Percentiles rank a stretch among this genome's conserved stretches.
Evolutionary conservation across 2,797 vertebrate genomes (phyloP).

Genomic region (Scolopax bukidnonensis): DNA sequence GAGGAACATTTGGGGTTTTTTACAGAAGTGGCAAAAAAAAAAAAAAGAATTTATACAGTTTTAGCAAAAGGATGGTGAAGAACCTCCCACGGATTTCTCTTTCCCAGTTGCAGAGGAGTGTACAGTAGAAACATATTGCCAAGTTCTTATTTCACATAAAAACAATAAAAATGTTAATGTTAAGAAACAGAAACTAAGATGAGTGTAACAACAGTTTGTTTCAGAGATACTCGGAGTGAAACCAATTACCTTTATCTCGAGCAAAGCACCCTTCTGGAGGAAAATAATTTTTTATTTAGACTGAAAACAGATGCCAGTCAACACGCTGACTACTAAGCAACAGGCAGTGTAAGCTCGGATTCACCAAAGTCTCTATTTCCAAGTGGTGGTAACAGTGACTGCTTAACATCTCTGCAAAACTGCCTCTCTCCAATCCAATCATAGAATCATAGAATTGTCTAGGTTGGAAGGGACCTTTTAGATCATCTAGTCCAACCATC

Average conservation of each 20-base stretch:
- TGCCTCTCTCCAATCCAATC: neutral
- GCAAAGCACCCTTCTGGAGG: neutral
- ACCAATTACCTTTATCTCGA: neutral
- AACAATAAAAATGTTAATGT: neutral
- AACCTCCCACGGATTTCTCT: neutral
- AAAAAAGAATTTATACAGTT: neutral
- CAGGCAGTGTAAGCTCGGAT: neutral
- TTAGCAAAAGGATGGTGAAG: neutral
- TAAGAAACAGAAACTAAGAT: neutral
- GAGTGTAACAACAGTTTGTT: neutral
- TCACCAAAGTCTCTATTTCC: neutral
- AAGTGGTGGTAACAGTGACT: neutral
- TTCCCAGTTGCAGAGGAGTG: neutral
- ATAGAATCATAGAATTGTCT: no score
- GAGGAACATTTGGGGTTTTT: neutral
- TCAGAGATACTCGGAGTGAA: neutral
- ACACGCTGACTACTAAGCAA: neutral
- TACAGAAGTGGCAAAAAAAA: neutral
- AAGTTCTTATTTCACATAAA: neutral
- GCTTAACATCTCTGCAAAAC: neutral
- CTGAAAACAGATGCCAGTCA: neutral
- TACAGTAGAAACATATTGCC: neutral
- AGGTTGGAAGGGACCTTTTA: no score
- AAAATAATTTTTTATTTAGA: neutral
- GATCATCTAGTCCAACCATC: no score